These are phyloP conservation scores for Campoletis sonorensis DNA, from an alignment of 1,140 invertebrate species.

Conservation along the genomic window DNA sequence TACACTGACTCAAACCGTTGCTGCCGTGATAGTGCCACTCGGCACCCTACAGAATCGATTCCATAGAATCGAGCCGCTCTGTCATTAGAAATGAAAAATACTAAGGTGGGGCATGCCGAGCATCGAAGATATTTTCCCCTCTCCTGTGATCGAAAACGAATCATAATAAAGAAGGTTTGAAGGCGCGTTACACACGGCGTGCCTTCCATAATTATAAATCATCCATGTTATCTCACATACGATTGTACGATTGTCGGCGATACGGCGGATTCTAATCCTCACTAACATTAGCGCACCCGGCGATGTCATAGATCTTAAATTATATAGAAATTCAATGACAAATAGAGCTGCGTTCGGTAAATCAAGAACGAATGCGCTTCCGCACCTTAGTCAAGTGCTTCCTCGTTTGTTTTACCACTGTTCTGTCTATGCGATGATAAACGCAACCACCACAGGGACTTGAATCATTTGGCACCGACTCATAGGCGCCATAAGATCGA, in stretches of 20 bases:
- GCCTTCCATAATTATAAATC: slow-evolving; percentile 38
- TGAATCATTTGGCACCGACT: slow-evolving; percentile 3
- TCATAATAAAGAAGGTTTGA: slow-evolving; percentile 12
- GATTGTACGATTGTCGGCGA: slow-evolving; percentile 30
- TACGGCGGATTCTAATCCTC: background rate
- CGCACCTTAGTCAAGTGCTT: slow-evolving; percentile 25
- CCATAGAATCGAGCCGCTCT: slow-evolving; percentile 44
- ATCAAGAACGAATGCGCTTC: slow-evolving; percentile 40
- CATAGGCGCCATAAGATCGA: slow-evolving; percentile 33
- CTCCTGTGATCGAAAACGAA: slow-evolving; percentile 39
- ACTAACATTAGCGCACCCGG: background rate
- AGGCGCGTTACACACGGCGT: slow-evolving; percentile 9
- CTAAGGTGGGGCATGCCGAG: background rate
- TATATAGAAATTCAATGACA: slow-evolving; percentile 34
- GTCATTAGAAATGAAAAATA: slow-evolving; percentile 41
- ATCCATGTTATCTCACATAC: background rate
- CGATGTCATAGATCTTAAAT: slow-evolving; percentile 25
- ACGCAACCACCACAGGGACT: background rate
- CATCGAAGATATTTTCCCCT: background rate
- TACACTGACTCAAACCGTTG: background rate
- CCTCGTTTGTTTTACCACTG: slow-evolving; percentile 29
- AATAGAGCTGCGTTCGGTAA: slow-evolving; percentile 41
- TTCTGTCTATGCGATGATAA: slow-evolving; percentile 36
- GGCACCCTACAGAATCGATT: slow-evolving; percentile 33
- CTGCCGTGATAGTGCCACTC: slow-evolving; percentile 29